Base-by-base conservation (phyloP, 2,797 vertebrate genomes). In the Microctenopoma stevenorrisi region DNA sequence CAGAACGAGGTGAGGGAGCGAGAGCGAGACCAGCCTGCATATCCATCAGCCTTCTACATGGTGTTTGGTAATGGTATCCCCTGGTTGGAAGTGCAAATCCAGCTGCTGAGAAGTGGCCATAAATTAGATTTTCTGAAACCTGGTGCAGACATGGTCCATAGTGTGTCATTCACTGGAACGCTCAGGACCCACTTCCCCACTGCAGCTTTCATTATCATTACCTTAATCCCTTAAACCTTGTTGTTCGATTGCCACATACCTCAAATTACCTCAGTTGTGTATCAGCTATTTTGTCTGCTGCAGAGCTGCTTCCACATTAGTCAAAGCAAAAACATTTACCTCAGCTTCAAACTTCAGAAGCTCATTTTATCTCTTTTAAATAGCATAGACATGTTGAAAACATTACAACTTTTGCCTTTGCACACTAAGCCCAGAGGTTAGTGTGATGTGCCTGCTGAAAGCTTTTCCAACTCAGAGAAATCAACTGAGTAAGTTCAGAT, bases 1-100 rank as follows among this genome's bases (percentile, higher is more conserved):
- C 2, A 0, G 35, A 71, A 38, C 66, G 25, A 64, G 64, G 43
- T 14, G 9, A 76, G 53, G 48, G 38, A 72, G 62, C 42, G 38
- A 65, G 22, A 79, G 43, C 3, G n/a, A 60, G 50, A 55, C 53
- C 5, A 46, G 69, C 68, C 67, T 84, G 69, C 67, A 71, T 69
- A 71, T 78, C 78, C 78, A 74, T 78, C 79, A 74, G 59, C 58
- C 64, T 60, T 69, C 72, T 70, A 57, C 15, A 0, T 60, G 79
- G 79, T 91, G 80, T 89, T 92, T 91, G 86, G 86, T 92, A 93
- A 94, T 66, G 70, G 69, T 85, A 94, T 92, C 89, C 89, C 65
- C 79, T 64, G 82, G 88, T 93, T 89, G 92, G 94, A 93, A 93
- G 92, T 93, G 86, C 86, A 92, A 92, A 92, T 92, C 86, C 92